phyloP scores from a whole-genome alignment of 2,113 vertebrate genomes.

The Mastomys natalensis region DNA sequence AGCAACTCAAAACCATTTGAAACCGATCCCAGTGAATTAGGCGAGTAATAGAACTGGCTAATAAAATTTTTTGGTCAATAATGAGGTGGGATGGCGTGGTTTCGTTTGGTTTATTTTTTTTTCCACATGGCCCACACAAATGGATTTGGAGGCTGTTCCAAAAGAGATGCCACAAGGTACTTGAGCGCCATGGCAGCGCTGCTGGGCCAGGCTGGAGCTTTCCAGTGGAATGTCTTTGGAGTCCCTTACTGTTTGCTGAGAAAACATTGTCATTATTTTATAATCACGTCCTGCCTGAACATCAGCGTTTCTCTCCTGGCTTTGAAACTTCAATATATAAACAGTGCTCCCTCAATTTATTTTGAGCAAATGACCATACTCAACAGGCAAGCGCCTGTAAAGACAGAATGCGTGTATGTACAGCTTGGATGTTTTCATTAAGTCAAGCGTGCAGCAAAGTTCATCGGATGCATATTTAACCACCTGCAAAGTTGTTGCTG shows the following conservation, averaged over 20 bases:
- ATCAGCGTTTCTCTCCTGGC: slow-evolving; percentile 78
- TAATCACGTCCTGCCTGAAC: slow-evolving; percentile 79
- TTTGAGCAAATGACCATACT: slow-evolving; percentile 75
- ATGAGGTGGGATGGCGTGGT: slow-evolving; percentile 40
- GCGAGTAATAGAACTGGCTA: slow-evolving; percentile 68
- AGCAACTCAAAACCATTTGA: slow-evolving; percentile 62
- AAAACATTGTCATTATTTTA: slow-evolving; percentile 81
- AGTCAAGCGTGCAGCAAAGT: background rate
- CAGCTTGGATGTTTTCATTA: background rate
- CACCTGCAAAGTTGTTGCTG: background rate
- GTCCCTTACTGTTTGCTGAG: slow-evolving; percentile 75
- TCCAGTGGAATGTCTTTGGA: slow-evolving; percentile 79
- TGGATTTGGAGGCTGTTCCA: slow-evolving; percentile 66
- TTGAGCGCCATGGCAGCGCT: slow-evolving; percentile 26
- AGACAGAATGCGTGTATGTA: slow-evolving; percentile 20
- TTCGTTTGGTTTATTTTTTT: slow-evolving; percentile 60
- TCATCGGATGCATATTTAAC: slow-evolving; percentile 18
- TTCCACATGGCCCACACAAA: slow-evolving; percentile 75
- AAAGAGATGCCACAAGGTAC: slow-evolving; percentile 65
- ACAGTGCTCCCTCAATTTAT: slow-evolving; percentile 77
- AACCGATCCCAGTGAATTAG: slow-evolving; percentile 60
- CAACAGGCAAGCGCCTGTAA: slow-evolving; percentile 64
- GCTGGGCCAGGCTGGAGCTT: slow-evolving; percentile 49
- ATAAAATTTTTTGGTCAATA: slow-evolving; percentile 72
- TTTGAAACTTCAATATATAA: slow-evolving; percentile 66